These are phyloP conservation scores for Centroberyx gerrardi DNA, from an alignment of 2,797 vertebrate genomes.

Conservation along the genomic window DNA sequence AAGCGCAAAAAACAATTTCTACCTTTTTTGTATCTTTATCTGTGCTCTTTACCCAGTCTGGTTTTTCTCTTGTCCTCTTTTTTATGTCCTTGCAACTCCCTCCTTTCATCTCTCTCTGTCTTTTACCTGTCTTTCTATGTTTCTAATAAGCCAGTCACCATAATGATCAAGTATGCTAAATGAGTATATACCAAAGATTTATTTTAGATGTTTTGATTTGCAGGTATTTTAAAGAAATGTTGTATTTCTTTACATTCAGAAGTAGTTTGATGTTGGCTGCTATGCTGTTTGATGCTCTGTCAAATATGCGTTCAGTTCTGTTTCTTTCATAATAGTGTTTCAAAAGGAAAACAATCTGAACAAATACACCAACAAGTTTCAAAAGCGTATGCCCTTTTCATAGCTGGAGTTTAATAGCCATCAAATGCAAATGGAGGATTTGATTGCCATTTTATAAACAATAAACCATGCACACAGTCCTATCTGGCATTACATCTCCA, in stretches of 20 bases:
- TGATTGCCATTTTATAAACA: slow-evolving; percentile 24
- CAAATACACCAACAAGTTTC: neutral
- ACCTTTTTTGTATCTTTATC: neutral
- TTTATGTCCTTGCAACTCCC: neutral
- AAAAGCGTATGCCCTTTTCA: neutral
- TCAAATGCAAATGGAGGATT: neutral
- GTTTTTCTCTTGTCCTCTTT: neutral
- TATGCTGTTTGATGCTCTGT: neutral
- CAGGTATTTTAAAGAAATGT: too few species aligned
- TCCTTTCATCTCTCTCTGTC: neutral
- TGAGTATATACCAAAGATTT: neutral
- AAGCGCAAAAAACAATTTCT: neutral
- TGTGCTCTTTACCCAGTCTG: neutral
- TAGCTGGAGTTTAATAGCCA: slow-evolving; percentile 5
- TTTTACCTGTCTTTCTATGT: neutral
- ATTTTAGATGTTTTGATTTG: too few species aligned
- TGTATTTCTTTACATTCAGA: too few species aligned
- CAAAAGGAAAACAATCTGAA: neutral
- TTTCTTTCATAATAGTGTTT: neutral
- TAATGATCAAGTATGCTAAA: neutral
- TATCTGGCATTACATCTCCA: slow-evolving; percentile 45
- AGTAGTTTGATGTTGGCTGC: neutral
- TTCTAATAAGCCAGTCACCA: neutral
- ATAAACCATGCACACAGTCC: slow-evolving; percentile 14
- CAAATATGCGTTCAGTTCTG: neutral